Percentiles rank a stretch among this genome's conserved stretches.
Conservation (phyloP, 53 echinoderm and acorn worm species). For the Zoroaster sp. region DNA sequence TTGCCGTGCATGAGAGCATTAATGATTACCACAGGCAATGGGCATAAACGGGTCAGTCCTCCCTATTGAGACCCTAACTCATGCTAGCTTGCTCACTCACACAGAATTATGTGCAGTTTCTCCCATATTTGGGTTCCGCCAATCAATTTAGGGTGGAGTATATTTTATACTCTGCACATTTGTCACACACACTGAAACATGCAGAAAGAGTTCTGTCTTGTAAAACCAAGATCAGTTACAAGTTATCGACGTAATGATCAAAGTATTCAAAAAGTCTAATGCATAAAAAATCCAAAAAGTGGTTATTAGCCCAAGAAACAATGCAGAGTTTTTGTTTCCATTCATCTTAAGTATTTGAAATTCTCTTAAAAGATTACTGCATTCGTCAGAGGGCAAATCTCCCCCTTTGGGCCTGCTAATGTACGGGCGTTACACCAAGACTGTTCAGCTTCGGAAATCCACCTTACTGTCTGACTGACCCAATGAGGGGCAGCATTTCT, state of each 20-base stretch:
- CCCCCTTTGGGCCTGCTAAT: constrained; percentile 2
- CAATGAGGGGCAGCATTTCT: neutral
- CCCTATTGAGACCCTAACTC: too few species aligned
- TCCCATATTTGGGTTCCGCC: too few species aligned
- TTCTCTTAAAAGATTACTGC: constrained; percentile 53
- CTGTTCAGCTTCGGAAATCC: constrained; percentile 46
- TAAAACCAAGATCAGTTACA: too few species aligned
- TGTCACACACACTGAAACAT: too few species aligned
- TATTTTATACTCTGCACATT: too few species aligned
- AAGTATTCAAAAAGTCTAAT: neutral
- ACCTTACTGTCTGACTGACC: constrained; percentile 1
- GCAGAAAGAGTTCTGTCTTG: too few species aligned
- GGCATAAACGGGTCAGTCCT: neutral
- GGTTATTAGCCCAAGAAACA: neutral
- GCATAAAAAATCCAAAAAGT: too few species aligned
- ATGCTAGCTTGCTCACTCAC: too few species aligned
- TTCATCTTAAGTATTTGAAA: neutral
- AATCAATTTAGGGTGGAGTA: too few species aligned
- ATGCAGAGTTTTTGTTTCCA: neutral
- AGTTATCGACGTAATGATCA: neutral
- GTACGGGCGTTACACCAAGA: constrained; percentile 8
- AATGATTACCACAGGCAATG: neutral
- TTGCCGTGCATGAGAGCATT: neutral
- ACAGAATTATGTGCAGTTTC: too few species aligned
- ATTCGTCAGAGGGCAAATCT: neutral